Base-by-base conservation (phyloP, 1,140 invertebrate species). In the Panulirus ornatus region DNA sequence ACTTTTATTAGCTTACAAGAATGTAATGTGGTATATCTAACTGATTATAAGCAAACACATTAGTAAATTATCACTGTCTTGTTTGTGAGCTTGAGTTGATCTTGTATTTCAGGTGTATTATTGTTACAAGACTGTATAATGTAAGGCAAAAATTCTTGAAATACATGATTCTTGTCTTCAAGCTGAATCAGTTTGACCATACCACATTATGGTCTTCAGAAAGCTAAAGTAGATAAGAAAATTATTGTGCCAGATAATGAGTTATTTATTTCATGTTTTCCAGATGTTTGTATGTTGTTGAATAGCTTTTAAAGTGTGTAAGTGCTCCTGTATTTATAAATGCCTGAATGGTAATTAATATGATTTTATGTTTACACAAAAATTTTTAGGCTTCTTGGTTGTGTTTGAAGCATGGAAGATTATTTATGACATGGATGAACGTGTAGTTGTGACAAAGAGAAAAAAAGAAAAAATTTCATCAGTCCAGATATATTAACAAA, bases 401-500 rank as follows among this genome's bases (percentile, higher is more conserved):
- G 36, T 78, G 75, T 78, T 78, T 34, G 19, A 16, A 14, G 40
- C 30, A 78, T 78, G 75, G 5, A 78, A 78, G 38, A 42, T 76
- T 76, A 44, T 76, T 76, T 76, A 76, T 78, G 58, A 78, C 30
- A 22, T 78, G 44, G 22, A 78, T 47, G 44, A 44, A 76, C 27
- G 44, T 75, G 22, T 0, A 75, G 22, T 22, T 16, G 22, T 75
- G 58, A 30, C n/a, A 66, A 6, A 30, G 22, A 66, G 44, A 47
- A 14, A 47, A 14, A 47, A 14, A 47, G 6, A 58, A 3, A 19
- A 22, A 66, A 30, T 30, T n/a, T 5, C 42, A 78, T 78, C 75
- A 78, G 75, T 78, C 73, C 73, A 75, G 36, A 75, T 78, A 47
- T n/a, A n/a, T 47, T 44, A 36, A 66, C 54, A 58, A 14, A 71